Evolutionary conservation across 2,797 vertebrate species (phyloP), one percentile per base, ranked within the genome.

Genomic region (Malacoraja senta): DNA sequence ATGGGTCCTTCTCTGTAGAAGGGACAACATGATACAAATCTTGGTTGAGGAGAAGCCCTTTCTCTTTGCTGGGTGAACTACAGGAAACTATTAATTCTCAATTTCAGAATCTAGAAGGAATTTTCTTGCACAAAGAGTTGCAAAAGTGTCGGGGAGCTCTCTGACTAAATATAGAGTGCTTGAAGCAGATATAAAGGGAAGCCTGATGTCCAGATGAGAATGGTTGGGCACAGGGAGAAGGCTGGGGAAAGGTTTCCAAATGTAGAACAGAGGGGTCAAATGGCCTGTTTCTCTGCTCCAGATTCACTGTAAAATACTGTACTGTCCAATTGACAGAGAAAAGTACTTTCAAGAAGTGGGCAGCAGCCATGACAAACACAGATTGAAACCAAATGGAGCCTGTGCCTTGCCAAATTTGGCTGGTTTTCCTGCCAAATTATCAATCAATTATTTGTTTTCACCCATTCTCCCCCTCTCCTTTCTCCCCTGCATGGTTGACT

Each of bases 301-400:
- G 21, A 83, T 24, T 58, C 8, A 0, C 26, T 84, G 61, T 63
- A 63, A 84, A 84, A 61, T 13, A 58, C 44, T 53, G 13, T 84
- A 84, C 61, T 61, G 29, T 86, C 29, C 17, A 32, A 29, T 13
- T 32, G 6, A 19, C 58, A 86, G n/a, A 63, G 7, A 61, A 86
- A 29, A 63, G 58, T 86, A 86, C 58, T 86, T 63, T 86, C 58
- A 65, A 63, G 83, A 29, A 63, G 26, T n/a, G 58, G 83, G 7
- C 29, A 86, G 83, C 29, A 86, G 83, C 83, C 68, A n/a, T 65
- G 58, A 13, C 83, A 88, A 9, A 88, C 32, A 58, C 21, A 88
- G 84, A 88, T 88, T n/a, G 8, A 88, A 88, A 88, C 63, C 61
- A 68, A 88, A 86, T 65, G 15, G 61, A 65, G 13, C 58, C 83